These are phyloP conservation scores for Pelagia noctiluca DNA, from an alignment of 30 jellyfish, hydroid and myxozoan species.

Conservation along the genomic window DNA sequence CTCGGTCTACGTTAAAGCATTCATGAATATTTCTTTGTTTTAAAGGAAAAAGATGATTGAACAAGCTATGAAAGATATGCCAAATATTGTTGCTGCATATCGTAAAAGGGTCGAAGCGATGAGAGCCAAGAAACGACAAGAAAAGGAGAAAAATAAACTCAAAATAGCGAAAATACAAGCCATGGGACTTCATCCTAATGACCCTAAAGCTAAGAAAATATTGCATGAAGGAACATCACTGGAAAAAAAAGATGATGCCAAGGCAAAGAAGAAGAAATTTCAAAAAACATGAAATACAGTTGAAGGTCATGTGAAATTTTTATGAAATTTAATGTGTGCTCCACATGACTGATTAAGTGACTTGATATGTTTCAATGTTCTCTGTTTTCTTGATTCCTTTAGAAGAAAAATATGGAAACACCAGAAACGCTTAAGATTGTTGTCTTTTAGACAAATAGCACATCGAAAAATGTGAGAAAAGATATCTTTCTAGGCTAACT, in stretches of 20 bases:
- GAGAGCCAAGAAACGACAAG: constrained; percentile 47
- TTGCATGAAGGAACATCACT: constrained; percentile 57
- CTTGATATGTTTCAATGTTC: no score
- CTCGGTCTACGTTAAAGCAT: neutral
- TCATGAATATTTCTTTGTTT: neutral
- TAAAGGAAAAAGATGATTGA: constrained; percentile 74
- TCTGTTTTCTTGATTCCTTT: no score
- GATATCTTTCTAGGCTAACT: no score
- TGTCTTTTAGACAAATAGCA: no score
- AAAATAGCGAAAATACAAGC: constrained; percentile 59
- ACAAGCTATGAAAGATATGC: constrained; percentile 91
- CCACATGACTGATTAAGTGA: no score
- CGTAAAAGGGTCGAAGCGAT: constrained; percentile 63
- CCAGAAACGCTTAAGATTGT: no score
- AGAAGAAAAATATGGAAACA: no score
- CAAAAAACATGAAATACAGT: no score
- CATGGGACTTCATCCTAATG: constrained; percentile 90
- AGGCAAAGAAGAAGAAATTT: constrained; percentile 40
- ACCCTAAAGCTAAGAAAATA: constrained; percentile 84
- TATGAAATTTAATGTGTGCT: no score
- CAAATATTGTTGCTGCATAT: constrained; percentile 80
- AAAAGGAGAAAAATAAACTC: constrained; percentile 63
- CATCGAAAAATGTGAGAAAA: no score
- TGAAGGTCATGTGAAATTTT: no score
- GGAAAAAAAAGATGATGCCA: constrained; percentile 28